Conservation (phyloP, 1,140 invertebrate genomes). For the Mizuhopecten yessoensis region DNA sequence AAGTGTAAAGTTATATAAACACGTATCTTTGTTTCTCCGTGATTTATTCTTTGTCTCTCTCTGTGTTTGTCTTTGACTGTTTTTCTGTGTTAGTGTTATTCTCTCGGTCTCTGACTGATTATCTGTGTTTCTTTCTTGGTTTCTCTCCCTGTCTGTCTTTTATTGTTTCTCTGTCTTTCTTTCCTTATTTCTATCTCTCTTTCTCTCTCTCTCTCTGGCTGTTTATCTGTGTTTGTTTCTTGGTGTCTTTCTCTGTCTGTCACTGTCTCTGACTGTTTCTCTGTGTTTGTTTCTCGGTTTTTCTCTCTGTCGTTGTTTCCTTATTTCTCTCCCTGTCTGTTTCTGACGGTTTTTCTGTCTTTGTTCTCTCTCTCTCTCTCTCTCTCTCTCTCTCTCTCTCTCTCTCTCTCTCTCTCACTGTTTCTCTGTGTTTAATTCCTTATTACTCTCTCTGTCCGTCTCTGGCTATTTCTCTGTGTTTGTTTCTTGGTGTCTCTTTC, state of each 20-base stretch:
- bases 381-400: constrained; percentile 50
- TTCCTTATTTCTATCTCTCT: constrained; percentile 46
- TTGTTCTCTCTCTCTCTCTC: constrained; percentile 46
- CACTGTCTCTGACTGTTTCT: constrained; percentile 42
- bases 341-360: no score
- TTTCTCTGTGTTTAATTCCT: constrained; percentile 41
- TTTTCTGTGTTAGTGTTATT: constrained; percentile 43
- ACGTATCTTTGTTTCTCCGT: no score
- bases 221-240: constrained; percentile 46
- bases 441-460: constrained; percentile 49
- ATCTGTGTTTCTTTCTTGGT: constrained; percentile 46
- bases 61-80: not conserved
- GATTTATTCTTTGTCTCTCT: constrained; percentile 41
- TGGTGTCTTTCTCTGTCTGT: constrained; percentile 47
- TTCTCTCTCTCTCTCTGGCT: constrained; percentile 50
- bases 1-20: no score
- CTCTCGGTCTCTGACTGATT: no score
- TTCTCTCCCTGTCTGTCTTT: constrained; percentile 43
- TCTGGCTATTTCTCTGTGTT: constrained; percentile 43
- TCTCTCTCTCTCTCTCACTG: constrained; percentile 41
- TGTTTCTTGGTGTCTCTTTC: constrained; percentile 49
- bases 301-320: constrained; percentile 41
- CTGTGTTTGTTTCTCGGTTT: no score
- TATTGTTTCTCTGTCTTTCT: constrained; percentile 28
- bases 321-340: constrained; percentile 22